These are phyloP conservation scores for Bradypodion ventrale DNA, from an alignment of 2,797 vertebrate genomes.

Conservation along the genomic window DNA sequence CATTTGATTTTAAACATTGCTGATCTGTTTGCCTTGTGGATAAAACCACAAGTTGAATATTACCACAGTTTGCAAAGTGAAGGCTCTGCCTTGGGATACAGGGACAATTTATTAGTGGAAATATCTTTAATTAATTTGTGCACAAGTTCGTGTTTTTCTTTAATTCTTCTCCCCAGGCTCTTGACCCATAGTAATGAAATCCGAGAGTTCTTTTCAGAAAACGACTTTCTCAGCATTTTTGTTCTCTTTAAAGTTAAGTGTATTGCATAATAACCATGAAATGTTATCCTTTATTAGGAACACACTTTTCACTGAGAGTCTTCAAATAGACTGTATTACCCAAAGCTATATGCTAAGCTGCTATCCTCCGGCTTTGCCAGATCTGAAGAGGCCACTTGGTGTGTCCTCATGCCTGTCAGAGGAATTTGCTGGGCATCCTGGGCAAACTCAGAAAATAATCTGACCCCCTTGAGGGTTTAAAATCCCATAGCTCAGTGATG, in stretches of 20 bases:
- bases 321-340: constrained; percentile 73
- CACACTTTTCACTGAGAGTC: constrained; percentile 76
- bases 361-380: constrained; percentile 35
- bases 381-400: constrained; percentile 18
- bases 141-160: constrained; percentile 79
- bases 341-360: constrained; percentile 66
- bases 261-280: constrained; percentile 79
- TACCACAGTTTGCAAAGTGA: constrained; percentile 73
- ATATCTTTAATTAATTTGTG: constrained; percentile 82
- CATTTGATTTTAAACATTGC: constrained; percentile 72
- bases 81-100: constrained; percentile 75
- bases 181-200: constrained; percentile 79
- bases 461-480: background rate
- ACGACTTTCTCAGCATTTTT: constrained; percentile 80
- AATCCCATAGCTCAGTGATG: no score
- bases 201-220: constrained; percentile 76
- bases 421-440: background rate
- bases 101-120: constrained; percentile 80
- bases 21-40: constrained; percentile 64
- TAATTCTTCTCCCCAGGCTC: constrained; percentile 79
- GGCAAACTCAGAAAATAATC: background rate
- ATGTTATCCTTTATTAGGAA: constrained; percentile 80
- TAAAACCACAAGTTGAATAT: constrained; percentile 75
- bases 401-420: background rate
- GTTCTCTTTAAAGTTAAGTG: constrained; percentile 78